Evolutionary conservation across 2,113 vertebrate species (phyloP).

Genomic region (Donacobius atricapilla): DNA sequence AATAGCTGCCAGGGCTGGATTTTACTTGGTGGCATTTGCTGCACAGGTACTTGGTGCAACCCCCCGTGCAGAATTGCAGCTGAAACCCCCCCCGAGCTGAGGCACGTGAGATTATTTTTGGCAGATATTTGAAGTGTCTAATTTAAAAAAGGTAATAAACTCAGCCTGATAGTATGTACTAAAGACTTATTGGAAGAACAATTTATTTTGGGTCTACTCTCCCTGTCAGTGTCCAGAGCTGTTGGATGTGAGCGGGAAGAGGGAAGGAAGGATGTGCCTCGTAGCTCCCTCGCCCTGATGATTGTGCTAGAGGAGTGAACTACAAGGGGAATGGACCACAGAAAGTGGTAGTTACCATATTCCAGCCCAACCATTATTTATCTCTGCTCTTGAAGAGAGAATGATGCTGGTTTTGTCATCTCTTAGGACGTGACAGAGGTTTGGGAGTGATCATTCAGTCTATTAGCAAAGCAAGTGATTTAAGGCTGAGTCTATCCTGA

Average conservation of each 20-base stretch:
- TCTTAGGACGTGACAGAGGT: not conserved
- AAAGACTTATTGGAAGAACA: not conserved
- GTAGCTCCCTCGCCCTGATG: not conserved
- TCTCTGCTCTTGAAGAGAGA: not conserved
- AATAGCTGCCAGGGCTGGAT: conserved; percentile 43
- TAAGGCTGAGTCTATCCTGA: not conserved
- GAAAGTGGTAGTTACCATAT: not conserved
- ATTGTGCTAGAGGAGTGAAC: not conserved
- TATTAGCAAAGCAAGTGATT: not conserved
- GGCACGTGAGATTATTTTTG: not conserved
- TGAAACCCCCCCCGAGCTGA: not conserved
- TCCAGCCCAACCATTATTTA: not conserved
- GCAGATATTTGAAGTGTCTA: not conserved
- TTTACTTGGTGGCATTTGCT: not conserved
- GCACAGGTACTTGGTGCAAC: not conserved
- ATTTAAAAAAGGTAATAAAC: not conserved
- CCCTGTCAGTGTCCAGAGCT: not conserved
- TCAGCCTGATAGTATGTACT: not conserved
- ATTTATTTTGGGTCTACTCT: not conserved
- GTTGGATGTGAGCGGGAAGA: not conserved
- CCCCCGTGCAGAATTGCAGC: not conserved
- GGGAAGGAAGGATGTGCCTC: not conserved
- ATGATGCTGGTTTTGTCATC: not conserved
- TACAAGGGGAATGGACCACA: not conserved
- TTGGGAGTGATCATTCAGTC: not conserved